Conservation (phyloP, 2,113 vertebrate genomes). For the Ciconia stormi region DNA sequence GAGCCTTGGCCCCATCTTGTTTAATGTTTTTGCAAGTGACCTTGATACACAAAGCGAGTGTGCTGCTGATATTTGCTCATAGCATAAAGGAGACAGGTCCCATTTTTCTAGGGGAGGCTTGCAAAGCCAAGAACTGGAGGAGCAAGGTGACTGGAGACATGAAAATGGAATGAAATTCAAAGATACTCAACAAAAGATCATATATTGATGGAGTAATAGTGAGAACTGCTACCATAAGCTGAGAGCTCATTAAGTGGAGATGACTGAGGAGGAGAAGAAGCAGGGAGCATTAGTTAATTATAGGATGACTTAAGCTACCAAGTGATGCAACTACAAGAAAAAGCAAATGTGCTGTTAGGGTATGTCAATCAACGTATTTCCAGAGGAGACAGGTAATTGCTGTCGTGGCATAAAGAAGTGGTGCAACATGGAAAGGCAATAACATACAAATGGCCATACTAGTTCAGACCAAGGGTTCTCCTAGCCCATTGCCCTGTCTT, state of each 20-base stretch:
- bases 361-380: constrained; percentile 1
- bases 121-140: neutral
- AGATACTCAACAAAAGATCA: neutral
- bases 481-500: neutral
- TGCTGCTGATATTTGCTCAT: neutral
- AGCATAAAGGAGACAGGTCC: neutral
- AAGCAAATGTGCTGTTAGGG: neutral
- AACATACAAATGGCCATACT: neutral
- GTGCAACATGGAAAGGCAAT: neutral
- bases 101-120: neutral
- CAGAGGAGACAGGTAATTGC: neutral
- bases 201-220: neutral
- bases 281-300: constrained; percentile 35
- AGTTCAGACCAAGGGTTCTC: neutral
- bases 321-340: constrained; percentile 27
- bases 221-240: neutral
- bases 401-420: neutral
- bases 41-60: neutral
- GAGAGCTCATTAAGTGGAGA: constrained; percentile 26
- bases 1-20: neutral
- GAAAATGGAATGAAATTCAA: neutral
- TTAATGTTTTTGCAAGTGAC: neutral
- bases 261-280: constrained; percentile 13
- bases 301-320: constrained; percentile 16
- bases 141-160: neutral